Evolutionary conservation across 2,797 vertebrate species (phyloP).

Genomic region (Premnoplex brunnescens): DNA sequence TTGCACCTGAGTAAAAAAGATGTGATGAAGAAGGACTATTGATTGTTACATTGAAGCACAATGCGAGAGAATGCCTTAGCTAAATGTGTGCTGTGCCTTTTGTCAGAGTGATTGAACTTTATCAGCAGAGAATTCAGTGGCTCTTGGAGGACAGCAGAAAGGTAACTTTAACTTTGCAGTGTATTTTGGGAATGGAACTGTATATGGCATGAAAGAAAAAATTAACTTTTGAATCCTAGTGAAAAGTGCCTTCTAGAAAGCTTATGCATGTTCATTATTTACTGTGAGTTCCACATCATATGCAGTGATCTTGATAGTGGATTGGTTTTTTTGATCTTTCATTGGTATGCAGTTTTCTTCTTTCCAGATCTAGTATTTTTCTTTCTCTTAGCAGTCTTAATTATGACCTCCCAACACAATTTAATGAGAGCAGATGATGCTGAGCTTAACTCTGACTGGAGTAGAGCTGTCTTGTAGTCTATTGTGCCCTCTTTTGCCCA

Average conservation of each 20-base stretch:
- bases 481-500: not conserved
- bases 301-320: not conserved
- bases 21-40: not conserved
- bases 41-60: not conserved
- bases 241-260: not conserved
- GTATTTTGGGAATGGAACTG: not conserved
- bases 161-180: slow-evolving; percentile 70
- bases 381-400: not conserved
- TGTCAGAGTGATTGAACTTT: slow-evolving; percentile 72
- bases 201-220: not conserved
- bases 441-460: not conserved
- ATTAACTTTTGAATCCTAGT: not conserved
- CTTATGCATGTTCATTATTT: not conserved
- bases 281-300: not conserved
- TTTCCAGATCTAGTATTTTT: not conserved
- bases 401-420: not conserved
- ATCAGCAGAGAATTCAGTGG: slow-evolving; percentile 78
- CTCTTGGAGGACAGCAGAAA: slow-evolving; percentile 80
- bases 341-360: not conserved
- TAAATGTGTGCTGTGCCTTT: slow-evolving; percentile 43
- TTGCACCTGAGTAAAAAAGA: not conserved
- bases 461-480: not conserved
- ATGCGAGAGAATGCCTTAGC: not conserved
- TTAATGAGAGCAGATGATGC: not conserved
- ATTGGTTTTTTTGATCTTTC: not conserved